These are phyloP conservation scores for Ecdyonurus torrentis DNA, from an alignment of 2,888 invertebrate species.

Conservation along the genomic window DNA sequence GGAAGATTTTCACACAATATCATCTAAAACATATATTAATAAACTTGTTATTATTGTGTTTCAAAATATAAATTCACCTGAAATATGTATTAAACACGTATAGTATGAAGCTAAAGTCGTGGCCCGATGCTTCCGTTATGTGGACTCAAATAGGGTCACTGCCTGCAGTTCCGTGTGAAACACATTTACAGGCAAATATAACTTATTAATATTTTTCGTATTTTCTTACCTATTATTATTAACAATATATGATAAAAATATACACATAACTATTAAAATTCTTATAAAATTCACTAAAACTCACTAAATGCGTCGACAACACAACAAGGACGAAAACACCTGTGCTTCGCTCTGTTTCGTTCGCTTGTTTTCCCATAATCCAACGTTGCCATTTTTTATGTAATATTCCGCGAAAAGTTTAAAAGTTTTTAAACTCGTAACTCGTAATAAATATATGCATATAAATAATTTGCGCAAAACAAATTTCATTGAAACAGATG, in stretches of 20 bases:
- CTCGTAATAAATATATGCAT: neutral
- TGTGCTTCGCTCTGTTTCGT: slow-evolving; percentile 14
- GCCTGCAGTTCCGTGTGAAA: neutral
- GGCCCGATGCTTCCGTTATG: slow-evolving; percentile 2
- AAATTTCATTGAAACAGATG: too few relatives aligned
- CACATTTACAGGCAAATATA: neutral
- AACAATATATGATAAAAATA: neutral
- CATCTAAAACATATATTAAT: neutral
- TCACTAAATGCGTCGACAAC: neutral
- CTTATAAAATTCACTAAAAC: neutral
- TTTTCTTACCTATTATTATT: neutral
- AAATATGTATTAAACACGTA: neutral
- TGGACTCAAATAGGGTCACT: slow-evolving; percentile 1
- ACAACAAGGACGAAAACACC: slow-evolving; percentile 16
- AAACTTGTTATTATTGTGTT: neutral
- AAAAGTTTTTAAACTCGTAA: neutral
- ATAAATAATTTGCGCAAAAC: neutral
- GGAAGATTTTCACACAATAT: neutral
- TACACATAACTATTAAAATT: neutral
- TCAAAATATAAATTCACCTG: neutral
- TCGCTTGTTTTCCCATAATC: slow-evolving; percentile 1
- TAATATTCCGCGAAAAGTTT: neutral
- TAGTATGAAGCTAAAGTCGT: neutral
- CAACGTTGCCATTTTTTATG: neutral
- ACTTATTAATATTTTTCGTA: neutral